Conservation (phyloP, 1,140 invertebrate genomes). For the Atta texana region DNA sequence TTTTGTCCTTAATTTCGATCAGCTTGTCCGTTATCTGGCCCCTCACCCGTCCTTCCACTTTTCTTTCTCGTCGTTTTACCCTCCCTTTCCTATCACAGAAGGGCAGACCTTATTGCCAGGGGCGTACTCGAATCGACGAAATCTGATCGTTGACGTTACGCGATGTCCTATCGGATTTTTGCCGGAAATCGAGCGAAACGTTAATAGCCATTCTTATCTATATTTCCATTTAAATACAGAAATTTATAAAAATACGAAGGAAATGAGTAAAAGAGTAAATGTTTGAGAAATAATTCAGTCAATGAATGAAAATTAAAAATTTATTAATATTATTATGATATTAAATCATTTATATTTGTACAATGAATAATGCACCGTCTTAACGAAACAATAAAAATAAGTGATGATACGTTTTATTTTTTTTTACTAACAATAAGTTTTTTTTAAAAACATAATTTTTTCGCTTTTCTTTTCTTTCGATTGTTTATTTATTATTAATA, state of each 20-base stretch:
- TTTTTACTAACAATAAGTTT: background rate
- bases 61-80: constrained; percentile 63
- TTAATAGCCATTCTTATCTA: constrained; percentile 28
- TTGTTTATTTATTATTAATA: background rate
- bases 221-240: background rate
- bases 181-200: constrained; percentile 33
- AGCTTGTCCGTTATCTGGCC: constrained; percentile 60
- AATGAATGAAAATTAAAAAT: constrained; percentile 23
- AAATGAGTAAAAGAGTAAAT: constrained; percentile 1
- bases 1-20: constrained; percentile 65
- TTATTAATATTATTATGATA: background rate
- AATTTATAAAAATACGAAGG: constrained; percentile 1
- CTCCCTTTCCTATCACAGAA: constrained; percentile 35
- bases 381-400: background rate
- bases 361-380: background rate
- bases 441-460: background rate
- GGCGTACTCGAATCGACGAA: constrained; percentile 52
- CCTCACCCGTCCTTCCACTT: constrained; percentile 38
- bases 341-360: background rate
- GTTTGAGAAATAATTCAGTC: constrained; percentile 11
- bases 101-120: constrained; percentile 52
- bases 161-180: constrained; percentile 39
- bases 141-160: constrained; percentile 52
- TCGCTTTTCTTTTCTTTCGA: background rate
- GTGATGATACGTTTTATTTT: no score